Evolutionary conservation across 2,113 vertebrate species (phyloP).

Genomic region (Syrrhaptes paradoxus): DNA sequence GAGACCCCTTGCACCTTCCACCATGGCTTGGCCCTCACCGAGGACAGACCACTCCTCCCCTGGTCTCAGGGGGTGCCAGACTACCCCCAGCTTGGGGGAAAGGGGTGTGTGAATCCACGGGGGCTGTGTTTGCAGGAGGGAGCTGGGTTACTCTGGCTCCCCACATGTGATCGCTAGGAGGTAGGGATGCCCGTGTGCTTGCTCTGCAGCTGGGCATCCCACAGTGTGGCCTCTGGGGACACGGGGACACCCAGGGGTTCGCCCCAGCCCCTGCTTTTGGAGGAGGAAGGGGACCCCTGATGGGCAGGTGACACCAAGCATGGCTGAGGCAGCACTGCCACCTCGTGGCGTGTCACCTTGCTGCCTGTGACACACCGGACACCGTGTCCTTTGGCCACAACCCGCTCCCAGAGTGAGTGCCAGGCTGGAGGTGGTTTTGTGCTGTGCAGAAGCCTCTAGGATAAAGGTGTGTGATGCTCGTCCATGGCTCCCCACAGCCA

Average conservation of each 20-base stretch:
- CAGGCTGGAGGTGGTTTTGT: fast-evolving
- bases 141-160: fast-evolving
- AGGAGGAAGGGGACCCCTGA: neutral
- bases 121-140: too few relatives aligned
- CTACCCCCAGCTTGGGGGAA: neutral
- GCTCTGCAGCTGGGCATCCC: fast-evolving
- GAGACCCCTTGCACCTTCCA: fast-evolving
- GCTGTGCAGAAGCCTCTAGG: neutral
- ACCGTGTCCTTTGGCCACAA: fast-evolving
- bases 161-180: fast-evolving
- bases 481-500: fast-evolving
- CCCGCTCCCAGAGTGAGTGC: neutral
- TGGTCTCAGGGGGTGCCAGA: fast-evolving
- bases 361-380: neutral
- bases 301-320: fast-evolving
- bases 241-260: fast-evolving
- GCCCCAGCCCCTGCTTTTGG: fast-evolving
- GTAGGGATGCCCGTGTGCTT: fast-evolving
- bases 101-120: fast-evolving
- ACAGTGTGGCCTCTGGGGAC: fast-evolving
- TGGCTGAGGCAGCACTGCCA: slow-evolving; percentile 17
- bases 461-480: fast-evolving
- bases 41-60: fast-evolving
- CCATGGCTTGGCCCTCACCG: fast-evolving
- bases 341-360: neutral